Percentiles rank a stretch among this genome's conserved stretches.
Evolutionary conservation across 64 coral and sea anemone genomes (phyloP).

Genomic region (Montipora cactus): DNA sequence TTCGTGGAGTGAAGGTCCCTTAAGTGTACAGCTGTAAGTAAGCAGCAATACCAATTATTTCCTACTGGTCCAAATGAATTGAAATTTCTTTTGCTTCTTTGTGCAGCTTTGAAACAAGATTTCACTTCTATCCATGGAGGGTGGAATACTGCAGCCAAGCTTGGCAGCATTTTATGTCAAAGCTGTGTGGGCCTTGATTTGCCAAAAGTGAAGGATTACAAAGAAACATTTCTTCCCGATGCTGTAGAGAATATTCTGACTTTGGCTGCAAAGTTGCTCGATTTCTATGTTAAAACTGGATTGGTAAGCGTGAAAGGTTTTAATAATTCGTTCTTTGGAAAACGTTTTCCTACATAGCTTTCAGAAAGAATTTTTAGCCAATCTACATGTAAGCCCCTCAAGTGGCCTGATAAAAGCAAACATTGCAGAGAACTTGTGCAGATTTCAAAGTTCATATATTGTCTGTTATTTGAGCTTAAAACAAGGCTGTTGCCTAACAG

Average conservation of each 20-base stretch:
- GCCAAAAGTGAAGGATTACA: conserved; percentile 68
- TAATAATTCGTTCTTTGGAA: too few species aligned
- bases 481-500: too few species aligned
- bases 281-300: conserved; percentile 59
- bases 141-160: conserved; percentile 89
- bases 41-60: background rate
- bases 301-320: conserved; percentile 12
- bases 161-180: conserved; percentile 86
- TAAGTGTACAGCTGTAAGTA: too few species aligned
- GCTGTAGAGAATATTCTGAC: conserved; percentile 86
- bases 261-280: conserved; percentile 82
- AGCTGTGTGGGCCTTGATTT: conserved; percentile 87
- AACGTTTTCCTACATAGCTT: too few species aligned
- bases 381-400: too few species aligned
- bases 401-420: too few species aligned
- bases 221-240: conserved; percentile 84
- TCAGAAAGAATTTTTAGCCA: too few species aligned
- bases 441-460: too few species aligned
- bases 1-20: too few species aligned
- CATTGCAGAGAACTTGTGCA: too few species aligned
- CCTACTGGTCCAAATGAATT: too few species aligned
- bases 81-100: background rate
- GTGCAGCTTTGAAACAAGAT: conserved; percentile 90
- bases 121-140: conserved; percentile 79
- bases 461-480: too few species aligned